Evolutionary conservation across 2,888 invertebrate genomes (phyloP).

Genomic region (Eupeodes luniger): DNA sequence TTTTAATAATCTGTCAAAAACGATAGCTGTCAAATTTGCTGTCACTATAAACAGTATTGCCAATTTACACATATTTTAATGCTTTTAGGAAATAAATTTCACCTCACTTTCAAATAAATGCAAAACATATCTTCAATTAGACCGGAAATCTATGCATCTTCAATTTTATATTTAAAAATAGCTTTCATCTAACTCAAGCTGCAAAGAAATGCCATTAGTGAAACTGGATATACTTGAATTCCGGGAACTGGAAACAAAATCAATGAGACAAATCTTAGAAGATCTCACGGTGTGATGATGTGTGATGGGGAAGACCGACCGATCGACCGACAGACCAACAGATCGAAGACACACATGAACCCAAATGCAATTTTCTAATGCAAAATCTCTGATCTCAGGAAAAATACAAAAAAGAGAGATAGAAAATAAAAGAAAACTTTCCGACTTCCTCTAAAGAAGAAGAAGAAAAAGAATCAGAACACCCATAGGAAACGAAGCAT

Average conservation of each 20-base stretch:
- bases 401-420: neutral
- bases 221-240: conserved; percentile 42
- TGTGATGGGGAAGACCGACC: neutral
- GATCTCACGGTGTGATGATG: conserved; percentile 1
- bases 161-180: neutral
- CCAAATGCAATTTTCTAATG: conserved; percentile 42
- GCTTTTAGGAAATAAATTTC: neutral
- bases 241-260: conserved; percentile 11
- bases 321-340: too few relatives aligned
- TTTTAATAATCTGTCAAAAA: too few relatives aligned
- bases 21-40: too few relatives aligned
- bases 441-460: conserved; percentile 5
- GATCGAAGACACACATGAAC: neutral
- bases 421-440: neutral
- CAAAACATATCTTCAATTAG: neutral
- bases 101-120: conserved; percentile 8
- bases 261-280: conserved; percentile 11
- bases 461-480: conserved; percentile 31
- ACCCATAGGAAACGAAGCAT: conserved; percentile 1
- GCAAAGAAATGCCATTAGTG: neutral
- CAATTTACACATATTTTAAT: too few relatives aligned
- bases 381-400: conserved; percentile 20
- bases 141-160: conserved; percentile 29
- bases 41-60: too few relatives aligned
- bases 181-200: conserved; percentile 5